Evolutionary conservation across 2,113 vertebrate species (phyloP).

Genomic region (Diphyllodes magnificus): DNA sequence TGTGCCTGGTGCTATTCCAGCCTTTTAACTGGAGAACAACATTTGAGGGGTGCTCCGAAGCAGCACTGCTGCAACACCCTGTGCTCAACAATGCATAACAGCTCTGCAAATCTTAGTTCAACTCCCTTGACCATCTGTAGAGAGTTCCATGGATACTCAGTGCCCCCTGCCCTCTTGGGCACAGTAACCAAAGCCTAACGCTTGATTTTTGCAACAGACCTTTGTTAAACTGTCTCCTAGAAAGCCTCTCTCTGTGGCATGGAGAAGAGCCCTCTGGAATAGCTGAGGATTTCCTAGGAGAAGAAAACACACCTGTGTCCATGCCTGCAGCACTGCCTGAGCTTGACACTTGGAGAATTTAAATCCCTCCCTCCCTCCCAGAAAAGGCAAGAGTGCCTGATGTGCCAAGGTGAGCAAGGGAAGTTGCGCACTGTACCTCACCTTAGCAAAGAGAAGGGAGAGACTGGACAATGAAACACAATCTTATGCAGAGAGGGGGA

Average conservation of each 20-base stretch:
- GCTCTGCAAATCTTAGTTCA: background rate
- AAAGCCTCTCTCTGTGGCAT: background rate
- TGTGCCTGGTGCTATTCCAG: background rate
- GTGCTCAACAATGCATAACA: background rate
- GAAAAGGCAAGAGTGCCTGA: background rate
- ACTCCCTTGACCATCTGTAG: fast-evolving
- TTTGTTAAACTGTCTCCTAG: background rate
- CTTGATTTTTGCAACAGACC: background rate
- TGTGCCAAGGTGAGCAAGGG: background rate
- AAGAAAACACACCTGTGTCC: background rate
- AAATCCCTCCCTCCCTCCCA: background rate
- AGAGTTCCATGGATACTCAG: background rate
- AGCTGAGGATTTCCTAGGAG: background rate
- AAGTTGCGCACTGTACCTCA: background rate
- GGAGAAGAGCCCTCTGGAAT: background rate
- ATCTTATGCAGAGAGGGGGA: background rate
- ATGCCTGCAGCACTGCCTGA: background rate
- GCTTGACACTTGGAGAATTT: background rate
- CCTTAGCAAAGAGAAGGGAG: background rate
- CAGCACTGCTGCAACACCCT: background rate
- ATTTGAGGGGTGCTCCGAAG: background rate
- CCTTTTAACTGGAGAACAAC: background rate
- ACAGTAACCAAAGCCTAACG: background rate
- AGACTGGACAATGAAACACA: background rate
- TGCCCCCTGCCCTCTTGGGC: background rate